Percentiles rank a stretch among this genome's conserved stretches.
phyloP scores from a whole-genome alignment of 2,888 invertebrate species.

The Amphipyra tragopoginis region DNA sequence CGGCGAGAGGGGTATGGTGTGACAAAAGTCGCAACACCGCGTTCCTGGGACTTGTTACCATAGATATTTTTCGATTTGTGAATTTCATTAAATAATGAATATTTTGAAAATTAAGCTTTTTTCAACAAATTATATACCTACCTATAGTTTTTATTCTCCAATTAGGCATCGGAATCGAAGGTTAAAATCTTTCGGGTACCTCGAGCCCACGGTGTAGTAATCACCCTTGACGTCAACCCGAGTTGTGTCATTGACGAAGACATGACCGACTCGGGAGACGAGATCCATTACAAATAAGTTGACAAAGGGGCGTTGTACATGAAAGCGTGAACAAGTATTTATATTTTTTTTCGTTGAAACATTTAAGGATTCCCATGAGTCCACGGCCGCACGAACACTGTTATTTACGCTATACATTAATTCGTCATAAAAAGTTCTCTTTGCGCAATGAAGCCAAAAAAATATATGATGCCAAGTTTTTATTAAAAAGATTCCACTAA shows the following conservation, averaged over 20 bases:
- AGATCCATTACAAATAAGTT: slow-evolving; percentile 17
- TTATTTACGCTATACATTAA: slow-evolving; percentile 28
- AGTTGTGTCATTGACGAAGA: slow-evolving; percentile 7
- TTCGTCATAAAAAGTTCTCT: slow-evolving; percentile 9
- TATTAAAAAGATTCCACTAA: slow-evolving; percentile 7
- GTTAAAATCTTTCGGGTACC: too few relatives aligned
- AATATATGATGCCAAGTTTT: slow-evolving; percentile 23
- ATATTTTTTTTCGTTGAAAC: slow-evolving; percentile 8
- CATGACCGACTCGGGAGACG: not conserved
- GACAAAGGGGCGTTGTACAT: not conserved
- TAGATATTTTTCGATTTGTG: too few relatives aligned
- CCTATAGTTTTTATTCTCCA: too few relatives aligned
- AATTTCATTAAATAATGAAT: too few relatives aligned
- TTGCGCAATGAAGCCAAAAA: slow-evolving; percentile 17
- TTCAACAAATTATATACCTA: too few relatives aligned
- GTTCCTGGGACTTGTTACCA: too few relatives aligned
- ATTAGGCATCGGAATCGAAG: too few relatives aligned
- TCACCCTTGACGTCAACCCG: slow-evolving; percentile 1
- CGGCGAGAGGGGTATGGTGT: too few relatives aligned
- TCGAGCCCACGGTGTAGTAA: too few relatives aligned
- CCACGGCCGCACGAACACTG: slow-evolving; percentile 21
- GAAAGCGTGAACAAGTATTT: not conserved
- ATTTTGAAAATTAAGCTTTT: too few relatives aligned
- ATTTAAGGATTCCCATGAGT: slow-evolving; percentile 17
- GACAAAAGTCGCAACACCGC: too few relatives aligned